phyloP scores from a whole-genome alignment of 2,797 vertebrate species.

The Vultur gryphus region DNA sequence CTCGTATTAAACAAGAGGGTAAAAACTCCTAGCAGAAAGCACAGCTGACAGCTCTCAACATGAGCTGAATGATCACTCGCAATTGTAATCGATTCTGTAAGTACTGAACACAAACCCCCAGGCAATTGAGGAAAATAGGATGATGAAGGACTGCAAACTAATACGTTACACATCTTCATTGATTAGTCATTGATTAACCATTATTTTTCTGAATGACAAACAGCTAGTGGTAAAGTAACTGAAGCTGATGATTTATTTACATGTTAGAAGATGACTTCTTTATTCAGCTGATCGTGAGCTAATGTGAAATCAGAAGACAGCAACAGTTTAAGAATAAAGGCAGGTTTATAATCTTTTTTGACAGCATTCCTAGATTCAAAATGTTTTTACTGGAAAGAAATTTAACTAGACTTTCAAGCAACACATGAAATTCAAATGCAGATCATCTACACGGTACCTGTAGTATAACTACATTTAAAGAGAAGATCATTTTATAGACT shows the following conservation, averaged over 20 bases:
- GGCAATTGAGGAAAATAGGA: slow-evolving; percentile 83
- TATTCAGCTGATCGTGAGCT: slow-evolving; percentile 74
- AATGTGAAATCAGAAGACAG: slow-evolving; percentile 49
- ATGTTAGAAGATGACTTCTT: slow-evolving; percentile 79
- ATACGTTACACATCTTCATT: slow-evolving; percentile 83
- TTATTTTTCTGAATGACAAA: slow-evolving; percentile 87
- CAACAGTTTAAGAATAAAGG: slow-evolving; percentile 25
- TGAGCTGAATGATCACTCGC: slow-evolving; percentile 86
- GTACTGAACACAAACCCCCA: slow-evolving; percentile 81
- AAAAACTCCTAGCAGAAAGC: slow-evolving; percentile 70
- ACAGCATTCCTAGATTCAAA: not conserved
- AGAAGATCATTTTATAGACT: slow-evolving; percentile 77
- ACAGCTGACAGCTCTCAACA: slow-evolving; percentile 80
- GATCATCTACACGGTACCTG: not conserved
- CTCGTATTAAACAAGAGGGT: slow-evolving; percentile 69
- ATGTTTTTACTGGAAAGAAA: slow-evolving; percentile 29
- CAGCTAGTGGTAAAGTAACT: slow-evolving; percentile 83
- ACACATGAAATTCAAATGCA: slow-evolving; percentile 22
- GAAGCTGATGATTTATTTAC: slow-evolving; percentile 85
- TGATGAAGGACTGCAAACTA: slow-evolving; percentile 85
- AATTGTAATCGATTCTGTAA: slow-evolving; percentile 86
- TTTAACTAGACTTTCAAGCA: slow-evolving; percentile 45
- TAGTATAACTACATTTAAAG: slow-evolving; percentile 72
- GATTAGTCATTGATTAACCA: slow-evolving; percentile 87
- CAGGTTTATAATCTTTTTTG: slow-evolving; percentile 1